Percentiles rank a stretch among this genome's conserved stretches.
Conservation (phyloP, 2,797 vertebrate genomes). For the Betta splendens region DNA sequence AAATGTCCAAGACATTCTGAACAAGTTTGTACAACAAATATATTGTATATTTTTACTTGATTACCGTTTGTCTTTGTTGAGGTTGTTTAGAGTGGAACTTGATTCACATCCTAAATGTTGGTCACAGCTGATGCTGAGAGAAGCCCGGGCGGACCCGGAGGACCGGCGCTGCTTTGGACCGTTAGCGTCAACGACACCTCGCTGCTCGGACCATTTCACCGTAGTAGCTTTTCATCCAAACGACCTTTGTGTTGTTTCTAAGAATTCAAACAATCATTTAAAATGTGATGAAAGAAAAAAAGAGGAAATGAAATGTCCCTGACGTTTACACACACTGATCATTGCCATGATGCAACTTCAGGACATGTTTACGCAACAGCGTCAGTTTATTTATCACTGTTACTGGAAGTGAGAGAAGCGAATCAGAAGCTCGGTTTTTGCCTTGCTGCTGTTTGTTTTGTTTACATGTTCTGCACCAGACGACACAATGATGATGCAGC, state of each 20-base stretch:
- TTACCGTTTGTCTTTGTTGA: conserved; percentile 38
- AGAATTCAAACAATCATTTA: conserved; percentile 15
- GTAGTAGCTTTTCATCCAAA: neutral
- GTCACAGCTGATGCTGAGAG: neutral
- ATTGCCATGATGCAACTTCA: neutral
- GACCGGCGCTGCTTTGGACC: too few relatives aligned
- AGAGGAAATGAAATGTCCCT: conserved; percentile 40
- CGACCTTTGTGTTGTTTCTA: conserved; percentile 5
- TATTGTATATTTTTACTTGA: conserved; percentile 83
- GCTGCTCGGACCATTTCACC: neutral
- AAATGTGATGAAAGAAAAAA: conserved; percentile 23
- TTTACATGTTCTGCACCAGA: conserved; percentile 35
- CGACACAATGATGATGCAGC: conserved; percentile 49
- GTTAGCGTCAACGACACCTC: neutral
- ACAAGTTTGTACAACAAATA: conserved; percentile 80
- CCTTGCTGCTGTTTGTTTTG: conserved; percentile 40
- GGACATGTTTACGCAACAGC: neutral
- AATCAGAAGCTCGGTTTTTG: too few relatives aligned
- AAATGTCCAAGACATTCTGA: conserved; percentile 78
- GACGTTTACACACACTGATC: neutral
- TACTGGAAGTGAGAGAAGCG: neutral
- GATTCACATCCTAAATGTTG: too few relatives aligned
- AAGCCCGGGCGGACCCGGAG: too few relatives aligned
- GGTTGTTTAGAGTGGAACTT: too few relatives aligned
- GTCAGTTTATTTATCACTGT: neutral